Percentiles rank a stretch among this genome's conserved stretches.
These are phyloP conservation scores for Tanytarsus gracilentus DNA, from an alignment of 2,888 invertebrate species.

Conservation along the genomic window DNA sequence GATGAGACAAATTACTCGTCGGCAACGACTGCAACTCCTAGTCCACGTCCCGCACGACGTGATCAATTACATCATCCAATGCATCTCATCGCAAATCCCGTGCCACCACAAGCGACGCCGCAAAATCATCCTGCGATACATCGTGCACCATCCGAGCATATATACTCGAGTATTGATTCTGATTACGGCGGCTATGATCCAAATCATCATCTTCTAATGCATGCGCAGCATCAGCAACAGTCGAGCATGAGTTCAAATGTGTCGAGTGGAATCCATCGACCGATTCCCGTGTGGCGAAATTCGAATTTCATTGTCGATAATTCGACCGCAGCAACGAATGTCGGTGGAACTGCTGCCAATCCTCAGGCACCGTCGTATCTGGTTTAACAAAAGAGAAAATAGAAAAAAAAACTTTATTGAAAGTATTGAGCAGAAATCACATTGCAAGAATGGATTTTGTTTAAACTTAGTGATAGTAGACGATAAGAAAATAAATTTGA, in stretches of 20 bases:
- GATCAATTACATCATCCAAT: conserved; percentile 39
- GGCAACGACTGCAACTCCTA: conserved; percentile 56
- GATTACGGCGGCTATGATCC: conserved; percentile 53
- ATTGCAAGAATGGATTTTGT: conserved; percentile 25
- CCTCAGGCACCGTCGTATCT: conserved; percentile 39
- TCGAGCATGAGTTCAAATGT: conserved; percentile 23
- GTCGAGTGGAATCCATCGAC: conserved; percentile 19
- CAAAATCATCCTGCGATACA: conserved; percentile 33
- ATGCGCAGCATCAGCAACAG: conserved; percentile 24
- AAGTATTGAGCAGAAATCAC: conserved; percentile 25
- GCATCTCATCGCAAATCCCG: conserved; percentile 45
- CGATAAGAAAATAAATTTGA: conserved; percentile 15
- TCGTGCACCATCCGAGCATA: conserved; percentile 76
- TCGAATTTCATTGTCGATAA: conserved; percentile 41
- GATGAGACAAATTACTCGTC: conserved; percentile 55
- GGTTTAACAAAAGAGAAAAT: conserved; percentile 9
- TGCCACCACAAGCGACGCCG: conserved; percentile 34
- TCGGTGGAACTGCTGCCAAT: conserved; percentile 28
- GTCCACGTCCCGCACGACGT: conserved; percentile 47
- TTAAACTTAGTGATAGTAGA: conserved; percentile 29
- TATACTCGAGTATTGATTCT: conserved; percentile 82
- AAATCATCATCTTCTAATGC: conserved; percentile 20
- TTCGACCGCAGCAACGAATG: conserved; percentile 32
- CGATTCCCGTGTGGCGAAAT: conserved; percentile 32
- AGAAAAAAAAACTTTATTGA: conserved; percentile 8